A percentile compares a stretch with the other conserved stretches of the same genome.
Evolutionary conservation across 2,888 invertebrate species (phyloP).

Genomic region (Dryomyza anilis): DNA sequence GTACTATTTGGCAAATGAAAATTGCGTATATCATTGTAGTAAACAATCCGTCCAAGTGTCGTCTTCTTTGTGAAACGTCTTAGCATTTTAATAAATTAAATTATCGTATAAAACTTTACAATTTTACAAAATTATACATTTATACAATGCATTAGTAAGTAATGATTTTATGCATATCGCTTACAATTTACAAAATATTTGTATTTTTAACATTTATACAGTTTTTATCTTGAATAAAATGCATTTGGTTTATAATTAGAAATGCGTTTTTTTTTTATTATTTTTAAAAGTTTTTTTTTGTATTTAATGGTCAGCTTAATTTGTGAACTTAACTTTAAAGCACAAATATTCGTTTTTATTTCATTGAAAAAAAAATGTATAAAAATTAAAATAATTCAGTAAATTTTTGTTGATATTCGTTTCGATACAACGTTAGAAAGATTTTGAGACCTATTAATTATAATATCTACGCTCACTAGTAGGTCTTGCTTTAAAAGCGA

Average conservation of each 20-base stretch:
- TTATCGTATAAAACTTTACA: not conserved
- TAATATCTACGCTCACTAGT: no score
- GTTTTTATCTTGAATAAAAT: not conserved
- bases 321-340: no score
- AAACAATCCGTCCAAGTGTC: slow-evolving; percentile 13
- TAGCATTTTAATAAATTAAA: not conserved
- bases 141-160: not conserved
- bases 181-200: not conserved
- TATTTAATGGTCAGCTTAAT: not conserved
- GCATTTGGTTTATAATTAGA: not conserved
- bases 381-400: no score
- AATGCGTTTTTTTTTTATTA: not conserved
- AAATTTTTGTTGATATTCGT: no score
- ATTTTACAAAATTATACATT: no score
- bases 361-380: not conserved
- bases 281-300: no score
- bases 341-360: slow-evolving; percentile 20
- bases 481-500: no score
- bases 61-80: not conserved
- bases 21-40: not conserved
- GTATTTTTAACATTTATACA: not conserved
- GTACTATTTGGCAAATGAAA: no score
- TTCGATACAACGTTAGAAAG: no score
- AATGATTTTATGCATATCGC: no score
- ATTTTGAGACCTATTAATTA: no score